Evolutionary conservation across 2,888 invertebrate genomes (phyloP).

Genomic region (Microchrysa polita): DNA sequence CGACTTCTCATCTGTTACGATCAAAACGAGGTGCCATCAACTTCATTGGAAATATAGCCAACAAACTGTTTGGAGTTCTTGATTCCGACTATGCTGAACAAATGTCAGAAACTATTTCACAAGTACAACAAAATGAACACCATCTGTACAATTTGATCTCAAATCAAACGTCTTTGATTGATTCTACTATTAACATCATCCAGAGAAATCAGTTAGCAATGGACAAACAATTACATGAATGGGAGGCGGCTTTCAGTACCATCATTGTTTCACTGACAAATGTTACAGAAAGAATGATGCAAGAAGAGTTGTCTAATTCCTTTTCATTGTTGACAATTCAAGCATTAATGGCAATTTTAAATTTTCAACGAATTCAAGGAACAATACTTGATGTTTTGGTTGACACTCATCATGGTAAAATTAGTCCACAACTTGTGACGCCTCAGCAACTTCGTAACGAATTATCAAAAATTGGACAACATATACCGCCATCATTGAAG

Average conservation of each 20-base stretch:
- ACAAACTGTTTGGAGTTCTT: constrained; percentile 47
- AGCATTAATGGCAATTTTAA: no score
- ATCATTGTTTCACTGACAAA: no score
- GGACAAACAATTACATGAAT: not conserved
- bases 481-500: no score
- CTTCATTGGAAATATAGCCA: constrained; percentile 46
- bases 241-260: not conserved
- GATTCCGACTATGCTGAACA: constrained; percentile 47
- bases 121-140: constrained; percentile 45
- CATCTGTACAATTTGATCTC: constrained; percentile 39
- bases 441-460: no score
- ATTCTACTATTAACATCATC: constrained; percentile 48
- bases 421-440: no score
- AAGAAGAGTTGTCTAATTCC: no score
- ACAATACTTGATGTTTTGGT: no score
- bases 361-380: no score
- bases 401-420: no score
- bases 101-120: constrained; percentile 47
- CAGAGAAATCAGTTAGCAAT: not conserved
- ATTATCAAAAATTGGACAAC: no score
- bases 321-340: no score
- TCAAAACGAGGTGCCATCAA: constrained; percentile 21
- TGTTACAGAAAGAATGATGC: no score
- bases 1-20: not conserved
- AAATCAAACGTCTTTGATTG: constrained; percentile 49